Evolutionary conservation across 2,113 vertebrate genomes (phyloP), one percentile per base, ranked within the genome.

Genomic region (Carlito syrichta): DNA sequence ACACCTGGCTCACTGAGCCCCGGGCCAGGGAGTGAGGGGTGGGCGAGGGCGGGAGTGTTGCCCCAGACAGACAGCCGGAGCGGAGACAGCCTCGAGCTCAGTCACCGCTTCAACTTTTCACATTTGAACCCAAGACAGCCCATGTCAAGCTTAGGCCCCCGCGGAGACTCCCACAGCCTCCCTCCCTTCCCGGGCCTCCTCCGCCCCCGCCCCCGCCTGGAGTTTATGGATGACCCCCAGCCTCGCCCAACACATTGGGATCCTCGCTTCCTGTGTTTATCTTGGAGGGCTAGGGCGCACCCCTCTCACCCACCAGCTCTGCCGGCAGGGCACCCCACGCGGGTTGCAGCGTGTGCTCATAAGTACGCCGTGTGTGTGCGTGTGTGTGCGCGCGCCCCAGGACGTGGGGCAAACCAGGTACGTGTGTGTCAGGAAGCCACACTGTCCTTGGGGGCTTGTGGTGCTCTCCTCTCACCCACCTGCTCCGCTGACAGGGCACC

Each of bases 211-310:
- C 95, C 43, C 62, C 16, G 7, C 14, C 95, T 27, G 0, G 35
- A 81, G 71, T 91, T 5, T 62, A 97, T 94, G n/a, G 8, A 93
- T 66, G 95, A 82, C 82, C 92, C 94, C 93, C 97, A 95, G 78
- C 96, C 97, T 97, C 56, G n/a, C 6, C 2, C 85, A 94, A 96
- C 96, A 95, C 94, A 14, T 8, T 9, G 86, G 40, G 76, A 97
- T 73, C 97, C 93, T 96, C 78, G 20, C 92, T 97, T 97, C 97
- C 97, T 97, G 92, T 97, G 79, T 98, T 98, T 97, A 89, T 97
- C 95, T 97, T 96, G 95, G 96, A 95, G n/a, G n/a, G n/a, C n/a
- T n/a, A n/a, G n/a, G n/a, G n/a, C n/a, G n/a, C 68, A 88, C 88
- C 86, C 95, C 83, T 96, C 95, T 95, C 79, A 89, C 96, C 95